Evolutionary conservation across 2,888 invertebrate species (phyloP).

Genomic region (Phasia obesa): DNA sequence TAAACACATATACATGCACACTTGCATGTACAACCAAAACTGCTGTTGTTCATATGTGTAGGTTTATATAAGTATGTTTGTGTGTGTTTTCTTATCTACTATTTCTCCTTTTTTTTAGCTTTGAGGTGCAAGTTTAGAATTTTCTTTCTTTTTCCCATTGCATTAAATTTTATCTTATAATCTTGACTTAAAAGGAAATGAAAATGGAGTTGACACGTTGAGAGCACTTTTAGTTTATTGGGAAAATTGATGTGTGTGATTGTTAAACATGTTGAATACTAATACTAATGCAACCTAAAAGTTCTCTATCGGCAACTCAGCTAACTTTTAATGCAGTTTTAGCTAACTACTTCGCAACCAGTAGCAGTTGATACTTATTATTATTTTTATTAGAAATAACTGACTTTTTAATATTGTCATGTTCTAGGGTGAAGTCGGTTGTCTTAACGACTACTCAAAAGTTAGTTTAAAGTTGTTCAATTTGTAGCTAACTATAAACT

Average conservation of each 20-base stretch:
- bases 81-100: background rate
- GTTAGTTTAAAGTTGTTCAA: no score
- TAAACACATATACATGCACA: background rate
- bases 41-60: background rate
- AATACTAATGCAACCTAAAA: background rate
- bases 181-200: constrained; percentile 26
- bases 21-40: background rate
- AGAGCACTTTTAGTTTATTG: constrained; percentile 40
- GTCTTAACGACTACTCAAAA: no score
- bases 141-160: constrained; percentile 16
- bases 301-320: no score
- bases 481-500: no score
- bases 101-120: background rate
- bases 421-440: no score
- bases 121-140: constrained; percentile 30
- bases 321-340: no score
- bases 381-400: no score
- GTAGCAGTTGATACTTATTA: no score
- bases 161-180: constrained; percentile 29
- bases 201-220: constrained; percentile 35
- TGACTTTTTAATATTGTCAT: no score
- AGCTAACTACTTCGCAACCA: no score
- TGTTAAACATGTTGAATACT: background rate
- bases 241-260: constrained; percentile 13
- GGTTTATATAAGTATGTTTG: background rate